phyloP scores from a whole-genome alignment of 1,140 invertebrate genomes.

The Phthorimaea operculella region DNA sequence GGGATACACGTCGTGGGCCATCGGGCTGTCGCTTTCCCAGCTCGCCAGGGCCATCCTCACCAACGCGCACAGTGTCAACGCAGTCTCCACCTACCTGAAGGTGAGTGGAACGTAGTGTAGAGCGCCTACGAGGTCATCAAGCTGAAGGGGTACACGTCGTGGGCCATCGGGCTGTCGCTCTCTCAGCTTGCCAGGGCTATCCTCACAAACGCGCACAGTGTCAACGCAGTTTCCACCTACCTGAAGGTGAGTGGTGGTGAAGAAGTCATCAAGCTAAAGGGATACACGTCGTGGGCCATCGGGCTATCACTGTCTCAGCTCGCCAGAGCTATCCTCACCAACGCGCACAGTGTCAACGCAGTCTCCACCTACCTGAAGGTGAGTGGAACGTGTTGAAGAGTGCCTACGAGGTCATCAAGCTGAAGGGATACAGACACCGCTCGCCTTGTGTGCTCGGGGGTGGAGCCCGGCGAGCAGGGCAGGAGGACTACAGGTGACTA shows the following conservation, averaged over 20 bases:
- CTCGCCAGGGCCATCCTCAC: conserved; percentile 79
- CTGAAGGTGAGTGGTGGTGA: conserved; percentile 86
- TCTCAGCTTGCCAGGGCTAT: conserved; percentile 79
- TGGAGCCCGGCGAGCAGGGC: no score
- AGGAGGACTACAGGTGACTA: no score
- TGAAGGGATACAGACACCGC: conserved; percentile 94
- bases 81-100: conserved; percentile 83
- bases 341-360: conserved; percentile 81
- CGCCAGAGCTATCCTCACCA: conserved; percentile 78
- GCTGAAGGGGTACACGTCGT: conserved; percentile 91
- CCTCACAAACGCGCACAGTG: conserved; percentile 79
- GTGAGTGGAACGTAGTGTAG: conserved; percentile 80
- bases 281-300: conserved; percentile 92
- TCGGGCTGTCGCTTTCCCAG: conserved; percentile 84
- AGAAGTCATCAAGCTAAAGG: conserved; percentile 91
- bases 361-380: conserved; percentile 86
- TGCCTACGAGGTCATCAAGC: conserved; percentile 91
- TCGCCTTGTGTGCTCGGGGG: no score
- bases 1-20: conserved; percentile 92
- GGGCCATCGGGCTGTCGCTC: conserved; percentile 87
- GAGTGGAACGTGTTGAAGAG: conserved; percentile 76
- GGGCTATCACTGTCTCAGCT: conserved; percentile 83
- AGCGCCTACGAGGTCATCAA: conserved; percentile 92
- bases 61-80: conserved; percentile 82
- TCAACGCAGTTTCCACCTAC: conserved; percentile 85